phyloP scores from a whole-genome alignment of 2,888 invertebrate species.

The Eudasyphora cyanicolor region DNA sequence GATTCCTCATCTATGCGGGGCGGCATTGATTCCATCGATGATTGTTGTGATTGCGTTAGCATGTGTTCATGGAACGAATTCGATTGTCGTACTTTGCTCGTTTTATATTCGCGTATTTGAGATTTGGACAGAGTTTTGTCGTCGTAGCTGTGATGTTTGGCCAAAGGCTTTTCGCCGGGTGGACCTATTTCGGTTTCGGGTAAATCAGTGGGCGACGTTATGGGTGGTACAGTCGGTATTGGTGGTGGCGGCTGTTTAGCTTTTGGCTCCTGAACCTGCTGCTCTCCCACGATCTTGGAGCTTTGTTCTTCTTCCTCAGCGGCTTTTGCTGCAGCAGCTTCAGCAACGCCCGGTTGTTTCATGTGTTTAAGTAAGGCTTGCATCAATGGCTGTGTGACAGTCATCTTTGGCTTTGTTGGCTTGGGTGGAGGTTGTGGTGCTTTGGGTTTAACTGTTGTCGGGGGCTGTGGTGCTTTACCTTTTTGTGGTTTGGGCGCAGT shows the following conservation, averaged over 20 bases:
- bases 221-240: constrained; percentile 80
- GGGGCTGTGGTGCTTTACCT: constrained; percentile 73
- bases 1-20: constrained; percentile 82
- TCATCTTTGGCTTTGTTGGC: constrained; percentile 72
- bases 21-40: constrained; percentile 81
- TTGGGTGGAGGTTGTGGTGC: constrained; percentile 65
- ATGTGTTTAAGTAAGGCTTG: constrained; percentile 76
- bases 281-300: constrained; percentile 65
- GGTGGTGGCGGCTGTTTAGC: constrained; percentile 68
- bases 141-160: constrained; percentile 85
- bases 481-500: constrained; percentile 67
- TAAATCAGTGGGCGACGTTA: constrained; percentile 72
- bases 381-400: constrained; percentile 76
- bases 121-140: constrained; percentile 84
- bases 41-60: constrained; percentile 80
- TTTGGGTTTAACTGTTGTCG: constrained; percentile 64
- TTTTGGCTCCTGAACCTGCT: constrained; percentile 44
- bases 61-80: constrained; percentile 85
- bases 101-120: constrained; percentile 85
- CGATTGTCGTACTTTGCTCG: constrained; percentile 83
- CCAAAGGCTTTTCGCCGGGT: constrained; percentile 82
- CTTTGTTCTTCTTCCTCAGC: constrained; percentile 70
- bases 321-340: constrained; percentile 74
- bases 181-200: constrained; percentile 75
- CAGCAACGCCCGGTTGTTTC: constrained; percentile 74